Conservation (phyloP, 2,797 vertebrate species). For the Balearica regulorum region DNA sequence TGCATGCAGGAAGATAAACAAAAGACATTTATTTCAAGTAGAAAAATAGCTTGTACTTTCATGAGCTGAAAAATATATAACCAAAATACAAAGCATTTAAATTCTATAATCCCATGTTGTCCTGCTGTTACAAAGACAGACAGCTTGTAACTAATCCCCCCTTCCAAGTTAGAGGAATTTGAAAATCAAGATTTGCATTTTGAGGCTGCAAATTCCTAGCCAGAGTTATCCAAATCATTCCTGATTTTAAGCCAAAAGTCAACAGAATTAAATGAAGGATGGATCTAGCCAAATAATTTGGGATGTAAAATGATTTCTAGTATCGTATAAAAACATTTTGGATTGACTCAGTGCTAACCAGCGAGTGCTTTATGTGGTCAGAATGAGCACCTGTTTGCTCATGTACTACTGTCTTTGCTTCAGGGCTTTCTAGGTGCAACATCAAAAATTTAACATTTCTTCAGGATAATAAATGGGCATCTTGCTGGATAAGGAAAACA, state of each 20-base stretch:
- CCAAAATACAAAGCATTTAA: background rate
- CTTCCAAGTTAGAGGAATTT: background rate
- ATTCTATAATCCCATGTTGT: background rate
- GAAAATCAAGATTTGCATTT: background rate
- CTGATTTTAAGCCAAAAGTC: background rate
- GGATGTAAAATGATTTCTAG: background rate
- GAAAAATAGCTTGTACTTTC: background rate
- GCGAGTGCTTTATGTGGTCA: background rate
- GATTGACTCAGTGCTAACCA: background rate
- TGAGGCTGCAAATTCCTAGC: background rate
- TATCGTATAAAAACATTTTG: background rate
- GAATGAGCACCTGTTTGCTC: background rate
- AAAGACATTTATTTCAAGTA: background rate
- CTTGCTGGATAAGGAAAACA: slow-evolving; percentile 3
- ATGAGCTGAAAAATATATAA: background rate
- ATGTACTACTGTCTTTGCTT: background rate
- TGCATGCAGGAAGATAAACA: background rate
- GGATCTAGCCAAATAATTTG: background rate
- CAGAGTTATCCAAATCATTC: background rate
- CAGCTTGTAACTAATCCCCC: background rate
- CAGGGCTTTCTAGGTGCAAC: background rate
- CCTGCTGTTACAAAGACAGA: background rate
- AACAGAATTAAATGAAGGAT: background rate
- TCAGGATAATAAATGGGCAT: background rate
- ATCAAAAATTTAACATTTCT: background rate